These are phyloP conservation scores for Alethe castanea DNA, from an alignment of 2,113 vertebrate species.

Conservation along the genomic window DNA sequence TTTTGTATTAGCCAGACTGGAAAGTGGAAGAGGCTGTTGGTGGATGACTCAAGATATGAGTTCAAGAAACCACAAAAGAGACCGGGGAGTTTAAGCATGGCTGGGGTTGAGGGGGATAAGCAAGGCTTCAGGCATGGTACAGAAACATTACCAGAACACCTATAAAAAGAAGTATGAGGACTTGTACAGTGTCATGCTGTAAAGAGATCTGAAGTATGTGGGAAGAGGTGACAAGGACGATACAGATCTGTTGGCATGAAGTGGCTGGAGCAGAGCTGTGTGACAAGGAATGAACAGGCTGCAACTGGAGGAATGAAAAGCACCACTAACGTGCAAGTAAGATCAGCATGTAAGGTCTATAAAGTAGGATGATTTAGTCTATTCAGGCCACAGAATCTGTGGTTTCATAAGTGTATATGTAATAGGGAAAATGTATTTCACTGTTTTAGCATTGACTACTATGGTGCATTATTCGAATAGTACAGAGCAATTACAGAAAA, in stretches of 20 bases:
- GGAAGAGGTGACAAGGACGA: not conserved
- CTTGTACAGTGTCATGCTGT: not conserved
- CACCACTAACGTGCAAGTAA: accelerated
- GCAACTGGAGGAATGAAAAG: not conserved
- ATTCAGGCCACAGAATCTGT: not conserved
- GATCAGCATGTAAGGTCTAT: accelerated
- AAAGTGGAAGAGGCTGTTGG: not conserved
- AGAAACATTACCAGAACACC: not conserved
- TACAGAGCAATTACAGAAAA: not conserved
- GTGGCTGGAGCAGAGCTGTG: not conserved
- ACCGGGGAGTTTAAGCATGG: not conserved
- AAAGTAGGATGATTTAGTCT: not conserved
- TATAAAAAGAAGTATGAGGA: not conserved
- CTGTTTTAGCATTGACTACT: not conserved
- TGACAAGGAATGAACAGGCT: not conserved
- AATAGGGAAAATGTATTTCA: not conserved
- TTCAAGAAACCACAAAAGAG: not conserved
- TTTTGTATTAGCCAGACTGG: not conserved
- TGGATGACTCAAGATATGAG: not conserved
- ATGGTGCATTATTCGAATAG: not conserved
- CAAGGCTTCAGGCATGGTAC: not conserved
- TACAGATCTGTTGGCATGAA: not conserved
- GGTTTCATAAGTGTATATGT: not conserved
- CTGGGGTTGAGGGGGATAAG: not conserved
- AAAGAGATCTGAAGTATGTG: not conserved